These are phyloP conservation scores for Poecilia latipinna DNA, from an alignment of 2,113 vertebrate genomes.

Conservation along the genomic window DNA sequence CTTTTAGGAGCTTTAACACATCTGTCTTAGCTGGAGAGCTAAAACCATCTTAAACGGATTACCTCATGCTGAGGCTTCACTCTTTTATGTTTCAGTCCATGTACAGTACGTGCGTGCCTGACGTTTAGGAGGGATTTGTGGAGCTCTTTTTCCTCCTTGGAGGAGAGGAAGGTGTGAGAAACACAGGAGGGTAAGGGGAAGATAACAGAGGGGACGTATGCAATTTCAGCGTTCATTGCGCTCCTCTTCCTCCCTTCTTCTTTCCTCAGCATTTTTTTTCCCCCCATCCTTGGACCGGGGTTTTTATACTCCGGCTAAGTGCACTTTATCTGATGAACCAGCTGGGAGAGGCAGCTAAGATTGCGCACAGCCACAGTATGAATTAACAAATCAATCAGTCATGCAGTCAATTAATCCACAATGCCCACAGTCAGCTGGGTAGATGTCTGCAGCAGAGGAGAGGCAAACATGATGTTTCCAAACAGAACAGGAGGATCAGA, in stretches of 20 bases:
- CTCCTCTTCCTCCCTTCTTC: slow-evolving; percentile 7
- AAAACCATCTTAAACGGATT: slow-evolving; percentile 16
- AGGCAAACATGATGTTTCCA: background rate
- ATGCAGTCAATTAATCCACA: slow-evolving; percentile 55
- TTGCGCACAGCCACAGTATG: slow-evolving; percentile 55
- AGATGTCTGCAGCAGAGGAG: slow-evolving; percentile 55
- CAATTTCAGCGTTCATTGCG: slow-evolving; percentile 21
- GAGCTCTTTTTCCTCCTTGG: slow-evolving; percentile 24
- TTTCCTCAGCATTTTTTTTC: slow-evolving; percentile 27
- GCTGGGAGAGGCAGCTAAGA: slow-evolving; percentile 39
- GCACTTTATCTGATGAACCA: slow-evolving; percentile 74
- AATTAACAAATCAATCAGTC: slow-evolving; percentile 71
- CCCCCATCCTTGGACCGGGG: slow-evolving; percentile 42
- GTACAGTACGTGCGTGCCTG: background rate
- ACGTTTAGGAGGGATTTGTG: slow-evolving; percentile 3
- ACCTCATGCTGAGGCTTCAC: slow-evolving; percentile 12
- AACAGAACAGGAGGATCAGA: slow-evolving; percentile 15
- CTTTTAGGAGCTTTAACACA: slow-evolving; percentile 18
- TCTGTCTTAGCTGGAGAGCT: slow-evolving; percentile 16
- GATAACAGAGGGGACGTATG: slow-evolving; percentile 33
- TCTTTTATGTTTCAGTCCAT: slow-evolving; percentile 2
- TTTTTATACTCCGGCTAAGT: slow-evolving; percentile 66
- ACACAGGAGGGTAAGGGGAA: slow-evolving; percentile 35
- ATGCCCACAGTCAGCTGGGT: slow-evolving; percentile 35
- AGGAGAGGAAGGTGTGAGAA: slow-evolving; percentile 29